Evolutionary conservation across 1,140 invertebrate genomes (phyloP).

Genomic region (Listronotus bonariensis): DNA sequence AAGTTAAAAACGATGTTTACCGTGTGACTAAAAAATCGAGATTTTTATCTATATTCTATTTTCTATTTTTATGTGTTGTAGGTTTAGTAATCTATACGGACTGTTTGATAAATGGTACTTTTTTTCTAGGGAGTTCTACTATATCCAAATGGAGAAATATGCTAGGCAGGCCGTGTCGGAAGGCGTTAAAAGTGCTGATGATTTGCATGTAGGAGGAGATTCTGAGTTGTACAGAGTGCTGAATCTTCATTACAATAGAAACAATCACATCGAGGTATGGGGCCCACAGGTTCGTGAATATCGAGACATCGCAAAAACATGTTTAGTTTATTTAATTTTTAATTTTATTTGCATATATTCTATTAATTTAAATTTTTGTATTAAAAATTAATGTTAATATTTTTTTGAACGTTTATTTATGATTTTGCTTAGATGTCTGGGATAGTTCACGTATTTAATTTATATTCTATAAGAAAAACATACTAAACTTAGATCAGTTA

Average conservation of each 20-base stretch:
- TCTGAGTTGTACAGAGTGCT: conserved; percentile 97
- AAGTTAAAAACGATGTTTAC: no score
- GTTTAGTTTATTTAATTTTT: conserved; percentile 26
- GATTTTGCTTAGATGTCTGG: conserved; percentile 22
- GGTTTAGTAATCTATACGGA: no score
- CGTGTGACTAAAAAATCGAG: no score
- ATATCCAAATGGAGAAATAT: conserved; percentile 99
- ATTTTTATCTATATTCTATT: no score
- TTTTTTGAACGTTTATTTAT: no score
- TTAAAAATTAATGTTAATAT: not conserved
- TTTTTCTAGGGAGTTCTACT: conserved; percentile 96
- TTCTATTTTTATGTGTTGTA: no score
- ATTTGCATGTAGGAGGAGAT: conserved; percentile 91
- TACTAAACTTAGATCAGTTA: no score
- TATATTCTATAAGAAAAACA: no score
- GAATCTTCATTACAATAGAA: conserved; percentile 99
- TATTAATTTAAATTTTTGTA: not conserved
- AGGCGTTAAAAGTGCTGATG: conserved; percentile 90
- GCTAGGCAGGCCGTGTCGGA: conserved; percentile 96
- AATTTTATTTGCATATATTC: not conserved
- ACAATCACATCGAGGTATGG: conserved; percentile 99
- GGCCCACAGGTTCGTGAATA: conserved; percentile 64
- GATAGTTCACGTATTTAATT: conserved; percentile 8
- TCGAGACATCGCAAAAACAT: conserved; percentile 45
- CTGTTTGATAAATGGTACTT: no score